Evolutionary conservation across 2,888 invertebrate genomes (phyloP).

Genomic region (Amiota mariae): DNA sequence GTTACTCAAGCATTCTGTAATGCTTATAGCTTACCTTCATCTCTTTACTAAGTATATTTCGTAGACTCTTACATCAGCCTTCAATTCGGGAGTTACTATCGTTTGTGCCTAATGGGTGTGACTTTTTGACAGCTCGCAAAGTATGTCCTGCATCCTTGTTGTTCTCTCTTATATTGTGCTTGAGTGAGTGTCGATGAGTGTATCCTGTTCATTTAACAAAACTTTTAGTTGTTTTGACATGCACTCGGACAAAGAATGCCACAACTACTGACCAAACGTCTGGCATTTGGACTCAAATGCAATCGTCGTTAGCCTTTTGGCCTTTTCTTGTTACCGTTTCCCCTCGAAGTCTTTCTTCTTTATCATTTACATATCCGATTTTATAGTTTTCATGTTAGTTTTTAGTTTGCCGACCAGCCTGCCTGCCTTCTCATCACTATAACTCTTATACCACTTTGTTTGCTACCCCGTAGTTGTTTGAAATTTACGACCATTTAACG

Average conservation of each 20-base stretch:
- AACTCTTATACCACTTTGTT: not conserved
- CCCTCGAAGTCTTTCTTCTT: too few species aligned
- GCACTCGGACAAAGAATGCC: too few species aligned
- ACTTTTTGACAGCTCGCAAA: constrained; percentile 65
- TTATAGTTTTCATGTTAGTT: constrained; percentile 23
- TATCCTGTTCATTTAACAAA: constrained; percentile 37
- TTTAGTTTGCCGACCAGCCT: not conserved
- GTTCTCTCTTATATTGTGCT: constrained; percentile 30
- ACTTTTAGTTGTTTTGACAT: constrained; percentile 7
- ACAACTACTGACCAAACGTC: too few species aligned
- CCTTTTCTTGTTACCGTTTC: not conserved
- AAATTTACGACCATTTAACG: constrained; percentile 25
- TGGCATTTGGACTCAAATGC: too few species aligned
- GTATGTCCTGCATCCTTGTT: constrained; percentile 38
- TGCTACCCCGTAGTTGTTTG: not conserved
- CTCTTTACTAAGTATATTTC: not conserved
- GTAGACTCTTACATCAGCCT: not conserved
- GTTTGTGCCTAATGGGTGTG: constrained; percentile 62
- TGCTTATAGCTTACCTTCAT: not conserved
- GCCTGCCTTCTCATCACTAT: not conserved
- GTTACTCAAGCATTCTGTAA: not conserved
- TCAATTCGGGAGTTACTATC: constrained; percentile 24
- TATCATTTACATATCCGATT: constrained; percentile 16
- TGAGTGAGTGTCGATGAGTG: constrained; percentile 30
- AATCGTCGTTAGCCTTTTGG: constrained; percentile 6